A percentile compares a stretch with the other conserved stretches of the same genome.
Conservation (phyloP, 35 echinoderm and acorn worm species). For the Ophiothrix spiculata region DNA sequence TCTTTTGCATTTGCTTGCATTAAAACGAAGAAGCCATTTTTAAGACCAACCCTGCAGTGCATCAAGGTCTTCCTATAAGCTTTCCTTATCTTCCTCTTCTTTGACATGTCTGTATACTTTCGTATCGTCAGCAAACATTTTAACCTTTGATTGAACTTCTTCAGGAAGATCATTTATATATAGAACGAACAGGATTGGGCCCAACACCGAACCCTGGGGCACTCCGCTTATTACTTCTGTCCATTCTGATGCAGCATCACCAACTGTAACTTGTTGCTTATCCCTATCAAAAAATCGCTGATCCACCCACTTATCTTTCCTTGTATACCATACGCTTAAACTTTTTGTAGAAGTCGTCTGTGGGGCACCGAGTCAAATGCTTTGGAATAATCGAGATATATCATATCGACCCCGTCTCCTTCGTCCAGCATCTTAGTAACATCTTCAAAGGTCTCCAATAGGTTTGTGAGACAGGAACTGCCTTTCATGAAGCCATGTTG, state of each 20-base stretch:
- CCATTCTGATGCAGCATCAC: neutral
- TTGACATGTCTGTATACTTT: neutral
- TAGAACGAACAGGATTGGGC: neutral
- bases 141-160: neutral
- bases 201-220: neutral
- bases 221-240: neutral
- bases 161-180: constrained; percentile 21
- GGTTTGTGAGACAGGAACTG: constrained; percentile 20
- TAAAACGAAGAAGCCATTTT: constrained; percentile 3
- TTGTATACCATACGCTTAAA: constrained; percentile 24
- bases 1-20: constrained; percentile 22
- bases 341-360: constrained; percentile 4
- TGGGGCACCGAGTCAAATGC: constrained; percentile 48
- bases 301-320: constrained; percentile 16
- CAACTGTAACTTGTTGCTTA: constrained; percentile 18
- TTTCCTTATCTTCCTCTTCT: neutral
- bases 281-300: constrained; percentile 5
- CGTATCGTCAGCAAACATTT: constrained; percentile 7
- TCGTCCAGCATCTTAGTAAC: neutral
- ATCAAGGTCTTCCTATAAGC: constrained; percentile 12
- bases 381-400: constrained; percentile 35
- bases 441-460: neutral
- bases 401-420: neutral
- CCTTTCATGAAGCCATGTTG: too few relatives aligned
- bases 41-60: neutral